Evolutionary conservation across 2,888 invertebrate genomes (phyloP).

Genomic region (Autographa pulchrina): DNA sequence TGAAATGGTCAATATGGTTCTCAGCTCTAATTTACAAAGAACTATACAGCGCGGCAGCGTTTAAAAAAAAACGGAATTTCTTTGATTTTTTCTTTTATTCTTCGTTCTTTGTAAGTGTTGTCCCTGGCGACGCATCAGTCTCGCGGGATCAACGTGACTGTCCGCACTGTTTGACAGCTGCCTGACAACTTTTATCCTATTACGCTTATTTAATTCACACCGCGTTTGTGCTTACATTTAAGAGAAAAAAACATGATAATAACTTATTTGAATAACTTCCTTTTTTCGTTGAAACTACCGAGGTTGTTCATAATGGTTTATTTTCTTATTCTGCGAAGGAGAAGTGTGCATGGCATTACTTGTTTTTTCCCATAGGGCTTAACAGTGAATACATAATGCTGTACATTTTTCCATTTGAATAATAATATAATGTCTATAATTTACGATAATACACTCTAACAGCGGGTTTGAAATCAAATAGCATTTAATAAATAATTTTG

Average conservation of each 20-base stretch:
- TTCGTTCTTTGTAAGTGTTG: slow-evolving; percentile 3
- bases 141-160: slow-evolving; percentile 32
- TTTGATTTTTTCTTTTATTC: not conserved
- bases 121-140: slow-evolving; percentile 1
- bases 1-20: too few relatives aligned
- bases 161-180: slow-evolving; percentile 53
- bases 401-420: not conserved
- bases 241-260: slow-evolving; percentile 30
- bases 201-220: slow-evolving; percentile 57
- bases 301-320: slow-evolving; percentile 27
- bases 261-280: slow-evolving; percentile 37
- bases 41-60: too few relatives aligned
- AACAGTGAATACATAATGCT: not conserved
- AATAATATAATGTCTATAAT: not conserved
- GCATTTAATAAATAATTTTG: too few relatives aligned
- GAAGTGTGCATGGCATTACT: not conserved
- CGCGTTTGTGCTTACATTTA: slow-evolving; percentile 39
- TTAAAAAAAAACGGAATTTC: too few relatives aligned
- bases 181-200: slow-evolving; percentile 64
- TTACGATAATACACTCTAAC: not conserved
- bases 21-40: too few relatives aligned
- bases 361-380: not conserved
- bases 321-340: slow-evolving; percentile 34
- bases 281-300: slow-evolving; percentile 34
- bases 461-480: too few relatives aligned